phyloP scores from a whole-genome alignment of 2,888 invertebrate species.

The Dichetophora obliterata region DNA sequence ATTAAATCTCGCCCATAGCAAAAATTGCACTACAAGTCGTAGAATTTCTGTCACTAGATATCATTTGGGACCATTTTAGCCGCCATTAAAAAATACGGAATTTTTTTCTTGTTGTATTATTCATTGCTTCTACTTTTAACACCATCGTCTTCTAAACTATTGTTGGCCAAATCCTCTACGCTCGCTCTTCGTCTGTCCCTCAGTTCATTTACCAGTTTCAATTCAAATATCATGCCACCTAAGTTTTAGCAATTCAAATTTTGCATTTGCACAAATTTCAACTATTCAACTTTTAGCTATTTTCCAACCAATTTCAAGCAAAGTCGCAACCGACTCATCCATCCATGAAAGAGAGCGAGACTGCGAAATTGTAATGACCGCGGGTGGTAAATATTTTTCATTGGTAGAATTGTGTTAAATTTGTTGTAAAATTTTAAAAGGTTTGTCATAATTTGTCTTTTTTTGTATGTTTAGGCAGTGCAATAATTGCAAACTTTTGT shows the following conservation, averaged over 20 bases:
- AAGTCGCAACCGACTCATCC: background rate
- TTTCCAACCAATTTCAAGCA: constrained; percentile 17
- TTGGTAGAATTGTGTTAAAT: constrained; percentile 29
- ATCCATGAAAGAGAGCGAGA: background rate
- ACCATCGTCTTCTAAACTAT: background rate
- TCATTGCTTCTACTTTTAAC: background rate
- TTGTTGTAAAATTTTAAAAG: constrained; percentile 29
- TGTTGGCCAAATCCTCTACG: background rate
- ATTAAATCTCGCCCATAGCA: background rate
- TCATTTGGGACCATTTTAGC: constrained; percentile 9
- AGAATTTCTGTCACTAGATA: background rate
- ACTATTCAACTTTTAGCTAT: constrained; percentile 32
- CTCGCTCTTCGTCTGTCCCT: background rate
- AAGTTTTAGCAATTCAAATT: constrained; percentile 37
- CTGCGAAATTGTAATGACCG: constrained; percentile 22
- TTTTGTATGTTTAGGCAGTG: background rate
- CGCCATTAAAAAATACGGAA: background rate
- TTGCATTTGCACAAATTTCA: constrained; percentile 23
- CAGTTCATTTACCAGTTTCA: background rate
- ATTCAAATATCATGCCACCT: background rate
- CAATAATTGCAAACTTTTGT: constrained; percentile 41
- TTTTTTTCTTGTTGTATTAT: background rate
- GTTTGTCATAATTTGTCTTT: background rate
- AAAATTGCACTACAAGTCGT: background rate
- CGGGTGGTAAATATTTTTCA: constrained; percentile 23